Evolutionary conservation across 2,797 vertebrate species (phyloP), one percentile per base, ranked within the genome.

Genomic region (Thalassophryne amazonica): DNA sequence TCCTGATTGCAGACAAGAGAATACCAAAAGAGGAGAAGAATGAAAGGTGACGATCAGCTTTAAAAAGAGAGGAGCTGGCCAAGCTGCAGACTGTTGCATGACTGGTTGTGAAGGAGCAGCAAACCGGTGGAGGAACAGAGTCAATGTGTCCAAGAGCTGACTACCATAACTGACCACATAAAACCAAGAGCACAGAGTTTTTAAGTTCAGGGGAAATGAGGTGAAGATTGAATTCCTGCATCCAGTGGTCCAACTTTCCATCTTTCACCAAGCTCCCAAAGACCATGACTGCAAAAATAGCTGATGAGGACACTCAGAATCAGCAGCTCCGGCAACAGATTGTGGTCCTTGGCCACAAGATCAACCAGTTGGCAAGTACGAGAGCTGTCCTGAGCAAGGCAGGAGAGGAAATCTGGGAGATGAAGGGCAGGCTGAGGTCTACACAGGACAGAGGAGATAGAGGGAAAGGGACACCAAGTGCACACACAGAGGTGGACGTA

Each of bases 401-500:
- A 5, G 92, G 94, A 70, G 92, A 93, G 51, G 93, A 94, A 79
- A 80, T 93, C 4, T 90, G 90, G 77, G 93, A 94, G 51, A 69
- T 93, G 32, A 86, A 84, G 49, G 91, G 93, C 39, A 93, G 92
- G 67, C 88, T 91, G 41, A 90, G 68, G 55, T 85, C 82, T 17
- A 89, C 90, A 20, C 92, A 93, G 34, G 90, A 81, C 33, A 91
- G 89, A 3, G 21, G 10, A 7, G 46, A 47, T 28, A 39, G 32
- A 10, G 38, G 54, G 23, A 12, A 27, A 3, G 51, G 53, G 5
- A 91, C 92, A 1, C 74, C 88, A 1, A 83, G 78, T 0, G 85
- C 97, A 50, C 84, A 92, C 81, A 90, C 88, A 0, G 96, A 99
- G 81, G 93, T 97, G 6, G 95, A 99, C 61, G 87, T 93, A 38